A percentile compares a stretch with the other conserved stretches of the same genome.
phyloP scores from a whole-genome alignment of 2,113 vertebrate genomes.

The Rhipidura dahli region DNA sequence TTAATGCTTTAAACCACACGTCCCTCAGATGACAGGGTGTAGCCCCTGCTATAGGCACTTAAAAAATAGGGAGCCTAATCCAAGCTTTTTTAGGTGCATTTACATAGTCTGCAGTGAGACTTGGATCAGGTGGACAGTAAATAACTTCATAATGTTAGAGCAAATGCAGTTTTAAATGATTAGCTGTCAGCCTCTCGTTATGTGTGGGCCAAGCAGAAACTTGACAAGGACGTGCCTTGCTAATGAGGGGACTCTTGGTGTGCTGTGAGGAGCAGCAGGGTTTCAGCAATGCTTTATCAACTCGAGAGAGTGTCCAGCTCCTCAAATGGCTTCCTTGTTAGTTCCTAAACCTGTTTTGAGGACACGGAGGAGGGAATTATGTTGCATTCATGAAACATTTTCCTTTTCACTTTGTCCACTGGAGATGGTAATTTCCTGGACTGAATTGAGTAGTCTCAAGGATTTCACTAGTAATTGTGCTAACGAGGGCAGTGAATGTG shows the following conservation, averaged over 20 bases:
- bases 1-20: background rate
- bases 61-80: background rate
- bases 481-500: background rate
- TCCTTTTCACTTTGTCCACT: background rate
- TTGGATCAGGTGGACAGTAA: background rate
- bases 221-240: background rate
- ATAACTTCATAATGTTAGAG: background rate
- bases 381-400: background rate
- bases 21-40: accelerated
- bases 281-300: background rate
- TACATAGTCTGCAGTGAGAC: background rate
- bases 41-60: background rate
- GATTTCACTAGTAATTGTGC: background rate
- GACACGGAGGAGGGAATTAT: background rate
- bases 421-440: background rate
- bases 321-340: background rate
- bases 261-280: background rate
- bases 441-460: background rate
- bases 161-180: constrained; percentile 13
- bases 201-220: background rate
- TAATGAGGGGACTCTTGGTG: background rate
- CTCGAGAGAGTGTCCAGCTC: background rate
- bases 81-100: background rate
- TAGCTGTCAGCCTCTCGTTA: background rate
- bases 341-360: background rate